phyloP scores from a whole-genome alignment of 2,113 vertebrate species.

The Xiphophorus hellerii region DNA sequence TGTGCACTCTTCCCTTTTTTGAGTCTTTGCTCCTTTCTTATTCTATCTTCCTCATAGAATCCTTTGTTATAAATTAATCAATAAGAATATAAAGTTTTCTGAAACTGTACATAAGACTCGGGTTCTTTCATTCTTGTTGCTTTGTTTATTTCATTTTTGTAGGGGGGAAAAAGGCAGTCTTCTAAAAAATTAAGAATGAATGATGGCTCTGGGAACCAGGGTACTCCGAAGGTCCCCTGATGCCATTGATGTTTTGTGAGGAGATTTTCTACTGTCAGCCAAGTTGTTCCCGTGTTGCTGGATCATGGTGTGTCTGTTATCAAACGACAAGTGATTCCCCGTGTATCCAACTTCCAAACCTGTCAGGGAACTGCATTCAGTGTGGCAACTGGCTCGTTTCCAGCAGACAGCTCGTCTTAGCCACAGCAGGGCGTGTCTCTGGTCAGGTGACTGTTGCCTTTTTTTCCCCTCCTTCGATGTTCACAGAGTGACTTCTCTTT shows the following conservation, averaged over 20 bases:
- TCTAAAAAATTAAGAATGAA: constrained; percentile 14
- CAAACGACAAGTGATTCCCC: constrained; percentile 56
- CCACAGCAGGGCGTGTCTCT: constrained; percentile 35
- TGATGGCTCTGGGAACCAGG: constrained; percentile 50
- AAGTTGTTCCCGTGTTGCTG: constrained; percentile 53
- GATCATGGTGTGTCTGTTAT: constrained; percentile 38
- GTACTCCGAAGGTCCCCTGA: constrained; percentile 54
- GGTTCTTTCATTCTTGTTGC: background rate
- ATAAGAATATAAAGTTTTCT: background rate
- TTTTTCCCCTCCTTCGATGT: background rate
- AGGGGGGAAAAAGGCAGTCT: background rate
- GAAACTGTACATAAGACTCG: background rate
- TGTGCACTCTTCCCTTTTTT: background rate
- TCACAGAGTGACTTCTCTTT: background rate
- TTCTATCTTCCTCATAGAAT: background rate
- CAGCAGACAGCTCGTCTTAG: constrained; percentile 48
- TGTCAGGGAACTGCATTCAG: constrained; percentile 18
- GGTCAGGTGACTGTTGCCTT: background rate
- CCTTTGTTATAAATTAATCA: background rate
- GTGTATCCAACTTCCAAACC: constrained; percentile 27
- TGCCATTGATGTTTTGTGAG: constrained; percentile 47
- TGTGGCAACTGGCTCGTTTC: constrained; percentile 43
- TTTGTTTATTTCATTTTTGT: background rate
- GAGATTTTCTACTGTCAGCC: constrained; percentile 50
- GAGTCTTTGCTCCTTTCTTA: background rate